A percentile compares a stretch with the other conserved stretches of the same genome.
These are phyloP conservation scores for Epinotia demarniana DNA, from an alignment of 2,888 invertebrate species.

Conservation along the genomic window DNA sequence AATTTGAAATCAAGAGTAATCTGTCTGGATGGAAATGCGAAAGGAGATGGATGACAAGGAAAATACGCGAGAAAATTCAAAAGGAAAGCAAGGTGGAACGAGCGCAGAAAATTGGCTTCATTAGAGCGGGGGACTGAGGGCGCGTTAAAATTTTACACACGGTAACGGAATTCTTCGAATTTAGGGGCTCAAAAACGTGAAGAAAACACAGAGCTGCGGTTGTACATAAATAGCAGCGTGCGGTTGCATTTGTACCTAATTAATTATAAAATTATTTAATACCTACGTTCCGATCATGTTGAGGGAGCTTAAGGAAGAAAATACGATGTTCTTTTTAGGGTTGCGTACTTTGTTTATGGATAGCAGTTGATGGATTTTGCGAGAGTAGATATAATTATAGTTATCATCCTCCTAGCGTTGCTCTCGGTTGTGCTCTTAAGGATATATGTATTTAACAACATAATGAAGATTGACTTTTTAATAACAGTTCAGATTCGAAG, in stretches of 20 bases:
- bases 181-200: constrained; percentile 21
- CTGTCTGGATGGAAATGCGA: constrained; percentile 75
- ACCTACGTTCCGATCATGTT: neutral
- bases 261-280: constrained; percentile 1
- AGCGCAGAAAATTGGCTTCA: constrained; percentile 82
- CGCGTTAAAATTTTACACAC: constrained; percentile 63
- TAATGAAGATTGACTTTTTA: neutral
- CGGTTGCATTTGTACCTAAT: constrained; percentile 13
- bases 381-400: too few species aligned
- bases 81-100: constrained; percentile 78
- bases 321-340: neutral
- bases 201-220: constrained; percentile 24
- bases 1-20: constrained; percentile 82
- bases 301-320: neutral
- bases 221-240: neutral
- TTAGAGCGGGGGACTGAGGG: constrained; percentile 74
- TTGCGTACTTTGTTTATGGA: too few species aligned
- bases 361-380: too few species aligned
- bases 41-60: constrained; percentile 81
- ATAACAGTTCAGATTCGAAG: neutral
- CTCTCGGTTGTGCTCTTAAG: too few species aligned
- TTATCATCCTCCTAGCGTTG: too few species aligned
- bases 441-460: too few species aligned
- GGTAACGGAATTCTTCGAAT: constrained; percentile 49
- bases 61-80: constrained; percentile 81